Evolutionary conservation across 2,113 vertebrate species (phyloP).

Genomic region (Grammomys dolichurus): DNA sequence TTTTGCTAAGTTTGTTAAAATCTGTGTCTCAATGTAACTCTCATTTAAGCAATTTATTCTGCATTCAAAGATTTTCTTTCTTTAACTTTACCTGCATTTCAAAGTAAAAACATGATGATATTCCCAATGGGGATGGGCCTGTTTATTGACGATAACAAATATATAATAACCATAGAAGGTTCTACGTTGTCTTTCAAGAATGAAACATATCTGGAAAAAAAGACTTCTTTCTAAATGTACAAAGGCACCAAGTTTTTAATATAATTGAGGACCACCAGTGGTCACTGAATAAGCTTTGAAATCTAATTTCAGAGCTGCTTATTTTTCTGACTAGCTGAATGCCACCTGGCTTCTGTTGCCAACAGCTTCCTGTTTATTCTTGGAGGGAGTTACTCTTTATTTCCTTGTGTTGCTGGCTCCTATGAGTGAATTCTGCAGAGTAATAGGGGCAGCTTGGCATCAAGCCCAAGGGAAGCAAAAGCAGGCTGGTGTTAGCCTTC

Average conservation of each 20-base stretch:
- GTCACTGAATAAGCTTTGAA: not conserved
- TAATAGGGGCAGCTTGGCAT: not conserved
- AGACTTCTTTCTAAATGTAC: not conserved
- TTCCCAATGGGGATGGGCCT: not conserved
- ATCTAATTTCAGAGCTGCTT: not conserved
- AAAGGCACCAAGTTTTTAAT: not conserved
- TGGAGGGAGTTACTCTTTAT: not conserved
- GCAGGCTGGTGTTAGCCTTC: not conserved
- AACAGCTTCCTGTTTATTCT: not conserved
- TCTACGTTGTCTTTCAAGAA: not conserved
- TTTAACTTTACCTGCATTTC: not conserved
- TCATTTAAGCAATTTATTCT: constrained; percentile 40
- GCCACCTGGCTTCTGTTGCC: not conserved
- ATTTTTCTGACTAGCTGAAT: not conserved
- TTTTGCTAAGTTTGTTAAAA: not conserved
- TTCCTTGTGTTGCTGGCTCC: not conserved
- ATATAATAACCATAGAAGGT: not conserved
- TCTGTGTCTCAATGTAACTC: not conserved
- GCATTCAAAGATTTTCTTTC: not conserved
- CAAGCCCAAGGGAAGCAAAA: not conserved
- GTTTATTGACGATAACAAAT: not conserved
- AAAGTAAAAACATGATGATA: not conserved
- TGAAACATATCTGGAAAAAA: not conserved
- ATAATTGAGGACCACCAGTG: not conserved
- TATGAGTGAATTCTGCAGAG: not conserved